Evolutionary conservation across 2,888 invertebrate species (phyloP).

Genomic region (Stenolophus ochropezus): DNA sequence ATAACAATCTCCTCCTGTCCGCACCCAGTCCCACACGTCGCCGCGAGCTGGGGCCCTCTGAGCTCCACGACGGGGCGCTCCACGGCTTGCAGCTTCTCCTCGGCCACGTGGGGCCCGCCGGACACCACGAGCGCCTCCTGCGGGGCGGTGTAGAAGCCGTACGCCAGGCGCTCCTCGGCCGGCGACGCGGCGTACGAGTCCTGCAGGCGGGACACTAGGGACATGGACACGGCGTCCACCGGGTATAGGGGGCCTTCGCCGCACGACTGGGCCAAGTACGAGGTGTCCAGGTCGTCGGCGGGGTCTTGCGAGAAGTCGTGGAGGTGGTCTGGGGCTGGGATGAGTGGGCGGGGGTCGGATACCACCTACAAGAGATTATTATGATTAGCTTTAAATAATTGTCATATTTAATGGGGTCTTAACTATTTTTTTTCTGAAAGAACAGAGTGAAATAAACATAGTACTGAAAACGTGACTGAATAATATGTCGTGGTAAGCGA

Average conservation of each 20-base stretch:
- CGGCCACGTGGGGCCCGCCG: conserved; percentile 69
- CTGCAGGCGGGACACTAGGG: conserved; percentile 69
- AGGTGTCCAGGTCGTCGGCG: neutral
- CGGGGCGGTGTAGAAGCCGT: conserved; percentile 71
- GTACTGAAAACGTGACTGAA: too few relatives aligned
- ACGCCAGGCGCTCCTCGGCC: conserved; percentile 73
- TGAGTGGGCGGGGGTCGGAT: conserved; percentile 6
- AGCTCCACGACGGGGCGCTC: conserved; percentile 72
- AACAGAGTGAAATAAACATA: neutral
- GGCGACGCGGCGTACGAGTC: conserved; percentile 68
- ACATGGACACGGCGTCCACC: conserved; percentile 72
- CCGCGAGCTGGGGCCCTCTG: conserved; percentile 65
- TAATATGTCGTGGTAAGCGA: too few relatives aligned
- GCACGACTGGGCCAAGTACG: neutral
- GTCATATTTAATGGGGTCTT: neutral
- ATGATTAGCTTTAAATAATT: too few relatives aligned
- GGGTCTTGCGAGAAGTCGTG: conserved; percentile 49
- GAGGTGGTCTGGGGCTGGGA: conserved; percentile 42
- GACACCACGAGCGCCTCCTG: conserved; percentile 65
- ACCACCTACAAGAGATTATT: neutral
- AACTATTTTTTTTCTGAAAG: neutral
- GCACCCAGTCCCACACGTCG: conserved; percentile 46
- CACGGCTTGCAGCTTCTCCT: conserved; percentile 72
- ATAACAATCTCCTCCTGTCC: conserved; percentile 40
- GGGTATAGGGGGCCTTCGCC: conserved; percentile 61